phyloP scores from a whole-genome alignment of 1,140 invertebrate genomes.

The Hypothenemus hampei region DNA sequence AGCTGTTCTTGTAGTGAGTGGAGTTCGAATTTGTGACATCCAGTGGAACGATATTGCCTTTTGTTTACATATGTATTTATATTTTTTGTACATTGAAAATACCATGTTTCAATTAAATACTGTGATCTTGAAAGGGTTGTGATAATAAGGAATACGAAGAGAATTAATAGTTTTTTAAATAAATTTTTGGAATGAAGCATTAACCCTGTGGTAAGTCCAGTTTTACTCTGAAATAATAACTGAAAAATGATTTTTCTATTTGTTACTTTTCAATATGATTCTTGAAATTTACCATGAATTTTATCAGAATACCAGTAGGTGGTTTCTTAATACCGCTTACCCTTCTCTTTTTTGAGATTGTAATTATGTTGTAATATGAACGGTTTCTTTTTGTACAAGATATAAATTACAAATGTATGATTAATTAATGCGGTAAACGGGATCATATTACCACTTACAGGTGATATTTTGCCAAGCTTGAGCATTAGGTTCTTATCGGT shows the following conservation, averaged over 20 bases:
- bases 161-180: constrained; percentile 10
- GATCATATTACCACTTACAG: too few relatives aligned
- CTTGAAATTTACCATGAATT: too few relatives aligned
- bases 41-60: background rate
- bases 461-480: background rate
- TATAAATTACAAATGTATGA: too few relatives aligned
- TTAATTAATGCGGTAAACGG: too few relatives aligned
- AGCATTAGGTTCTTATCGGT: constrained; percentile 2
- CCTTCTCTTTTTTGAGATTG: constrained; percentile 4
- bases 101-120: constrained; percentile 15
- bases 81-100: constrained; percentile 8
- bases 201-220: constrained; percentile 28
- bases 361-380: too few relatives aligned
- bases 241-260: too few relatives aligned
- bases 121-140: constrained; percentile 26
- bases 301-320: too few relatives aligned
- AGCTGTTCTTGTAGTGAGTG: constrained; percentile 10
- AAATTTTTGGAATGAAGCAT: constrained; percentile 14
- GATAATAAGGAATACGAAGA: constrained; percentile 19
- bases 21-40: constrained; percentile 8
- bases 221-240: too few relatives aligned
- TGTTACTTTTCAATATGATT: too few relatives aligned
- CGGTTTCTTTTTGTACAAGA: too few relatives aligned
- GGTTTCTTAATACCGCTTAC: constrained; percentile 3
- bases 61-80: too few relatives aligned